Evolutionary conservation across 2,888 invertebrate genomes (phyloP).

Genomic region (Mesopsocus fuscifrons): DNA sequence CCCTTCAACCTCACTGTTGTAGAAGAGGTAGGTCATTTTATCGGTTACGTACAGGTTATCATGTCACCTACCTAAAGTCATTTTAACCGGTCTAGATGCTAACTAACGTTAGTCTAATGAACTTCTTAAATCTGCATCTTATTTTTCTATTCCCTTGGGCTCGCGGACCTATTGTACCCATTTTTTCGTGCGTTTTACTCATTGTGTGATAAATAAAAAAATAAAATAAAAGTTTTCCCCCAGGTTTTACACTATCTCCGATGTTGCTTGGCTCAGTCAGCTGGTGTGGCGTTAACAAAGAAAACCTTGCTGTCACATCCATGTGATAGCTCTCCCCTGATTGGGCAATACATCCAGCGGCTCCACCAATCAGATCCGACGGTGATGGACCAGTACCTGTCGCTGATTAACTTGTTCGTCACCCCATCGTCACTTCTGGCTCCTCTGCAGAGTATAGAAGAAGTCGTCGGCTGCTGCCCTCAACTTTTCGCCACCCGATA

Average conservation of each 20-base stretch:
- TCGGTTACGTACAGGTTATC: too few relatives aligned
- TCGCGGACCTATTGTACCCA: too few relatives aligned
- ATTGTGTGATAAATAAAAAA: too few relatives aligned
- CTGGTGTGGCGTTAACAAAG: conserved; percentile 32
- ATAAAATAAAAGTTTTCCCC: too few relatives aligned
- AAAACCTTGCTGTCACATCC: conserved; percentile 32
- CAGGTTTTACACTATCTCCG: conserved; percentile 65
- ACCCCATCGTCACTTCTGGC: conserved; percentile 31
- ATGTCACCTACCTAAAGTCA: too few relatives aligned
- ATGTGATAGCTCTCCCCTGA: conserved; percentile 40
- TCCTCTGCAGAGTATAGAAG: conserved; percentile 56
- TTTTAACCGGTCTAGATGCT: too few relatives aligned
- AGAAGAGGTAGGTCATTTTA: conserved; percentile 58
- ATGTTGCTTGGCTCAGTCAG: conserved; percentile 49
- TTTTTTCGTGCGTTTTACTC: too few relatives aligned
- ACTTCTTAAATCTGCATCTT: too few relatives aligned
- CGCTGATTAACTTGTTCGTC: conserved; percentile 31
- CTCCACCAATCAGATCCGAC: conserved; percentile 28
- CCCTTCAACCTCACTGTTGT: conserved; percentile 53
- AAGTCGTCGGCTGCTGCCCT: conserved; percentile 67
- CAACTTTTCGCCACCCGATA: conserved; percentile 44
- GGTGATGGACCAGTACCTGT: conserved; percentile 43
- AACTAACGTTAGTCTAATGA: too few relatives aligned
- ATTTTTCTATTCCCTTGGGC: too few relatives aligned
- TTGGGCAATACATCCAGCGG: conserved; percentile 37